Percentiles rank a stretch among this genome's conserved stretches.
phyloP scores from a whole-genome alignment of 1,140 invertebrate species.

The Panagrolaimus sp. region DNA sequence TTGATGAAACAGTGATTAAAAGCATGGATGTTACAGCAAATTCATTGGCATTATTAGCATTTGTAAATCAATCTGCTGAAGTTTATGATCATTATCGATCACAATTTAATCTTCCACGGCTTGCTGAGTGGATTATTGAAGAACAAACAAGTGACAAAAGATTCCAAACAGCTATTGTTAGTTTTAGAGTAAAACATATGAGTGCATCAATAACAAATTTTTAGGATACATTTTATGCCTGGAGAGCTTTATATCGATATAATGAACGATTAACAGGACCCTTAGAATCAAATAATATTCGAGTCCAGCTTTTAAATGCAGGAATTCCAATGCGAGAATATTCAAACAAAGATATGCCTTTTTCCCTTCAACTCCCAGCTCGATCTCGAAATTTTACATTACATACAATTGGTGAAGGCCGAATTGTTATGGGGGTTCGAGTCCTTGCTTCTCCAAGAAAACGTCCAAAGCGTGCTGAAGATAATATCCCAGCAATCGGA shows the following conservation, averaged over 20 bases:
- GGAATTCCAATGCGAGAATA: not conserved
- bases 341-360: not conserved
- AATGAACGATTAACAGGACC: not conserved
- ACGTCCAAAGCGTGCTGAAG: not conserved
- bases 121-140: not conserved
- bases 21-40: not conserved
- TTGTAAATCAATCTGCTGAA: not conserved
- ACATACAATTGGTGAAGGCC: not conserved
- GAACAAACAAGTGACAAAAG: not conserved
- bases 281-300: not conserved
- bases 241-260: not conserved
- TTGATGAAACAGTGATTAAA: not conserved
- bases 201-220: not conserved
- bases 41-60: not conserved
- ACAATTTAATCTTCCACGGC: not conserved
- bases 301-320: not conserved
- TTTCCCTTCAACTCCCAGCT: not conserved
- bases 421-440: not conserved
- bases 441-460: not conserved
- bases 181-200: not conserved
- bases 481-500: not conserved
- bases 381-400: not conserved
- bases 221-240: conserved; percentile 5
- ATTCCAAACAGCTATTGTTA: not conserved
- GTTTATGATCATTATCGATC: conserved; percentile 1